Evolutionary conservation across 2,888 invertebrate genomes (phyloP), one percentile per base, ranked within the genome.

Genomic region (Hypsopygia costalis): DNA sequence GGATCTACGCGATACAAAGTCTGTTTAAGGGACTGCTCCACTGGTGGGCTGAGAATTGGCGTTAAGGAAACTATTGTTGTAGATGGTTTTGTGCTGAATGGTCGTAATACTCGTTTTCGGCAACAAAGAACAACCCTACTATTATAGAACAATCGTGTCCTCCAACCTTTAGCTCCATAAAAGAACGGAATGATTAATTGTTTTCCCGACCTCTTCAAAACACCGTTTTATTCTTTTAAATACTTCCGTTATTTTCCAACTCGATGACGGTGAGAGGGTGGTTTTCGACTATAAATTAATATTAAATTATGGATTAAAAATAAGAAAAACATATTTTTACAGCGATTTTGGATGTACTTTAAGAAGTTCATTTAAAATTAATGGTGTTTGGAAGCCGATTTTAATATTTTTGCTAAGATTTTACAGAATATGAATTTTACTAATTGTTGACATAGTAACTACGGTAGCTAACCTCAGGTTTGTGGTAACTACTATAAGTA

Each of bases 171-270:
- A 67, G 71, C 71, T 69, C 62, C 67, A 80, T 77, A 77, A 85
- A 85, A 80, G 82, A 76, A 68, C 65, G 58, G 70, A 73, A 85
- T 87, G 87, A 88, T 88, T 86, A 88, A 88, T 88, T 83, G 81
- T 83, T 83, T 75, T 69, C 67, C 69, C 81, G 78, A 83, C 85
- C 86, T 85, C 85, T 85, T 86, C 80, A 83, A 86, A 88, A 88
- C 79, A 86, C 74, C 73, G 83, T 74, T 77, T 81, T 81, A 79
- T 83, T 81, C 82, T 81, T 81, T 77, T 83, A 82, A 87, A 82
- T 69, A 86, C 85, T 83, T 87, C 86, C 87, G 82, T 74, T 82
- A 87, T 88, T 88, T 88, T 88, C 85, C 85, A 73, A 79, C 74
- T 78, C 83, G 79, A 78, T 82, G 81, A 71, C 77, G 75, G 69